Percentiles rank a stretch among this genome's conserved stretches.
Evolutionary conservation across 2,888 invertebrate species (phyloP).

Genomic region (Eurytoma californica): DNA sequence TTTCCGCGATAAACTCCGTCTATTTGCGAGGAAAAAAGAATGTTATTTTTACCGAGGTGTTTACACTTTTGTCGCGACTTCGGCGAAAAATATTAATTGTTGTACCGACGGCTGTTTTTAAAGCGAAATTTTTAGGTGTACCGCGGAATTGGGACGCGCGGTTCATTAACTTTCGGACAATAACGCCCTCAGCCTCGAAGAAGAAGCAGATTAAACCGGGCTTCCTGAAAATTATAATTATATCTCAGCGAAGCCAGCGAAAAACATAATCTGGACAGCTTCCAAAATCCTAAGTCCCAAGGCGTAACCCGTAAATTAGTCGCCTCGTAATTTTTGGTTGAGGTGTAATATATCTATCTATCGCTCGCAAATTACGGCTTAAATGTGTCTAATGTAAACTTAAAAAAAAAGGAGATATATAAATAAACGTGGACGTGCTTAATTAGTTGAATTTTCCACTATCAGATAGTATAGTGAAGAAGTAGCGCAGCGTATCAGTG

Average conservation of each 20-base stretch:
- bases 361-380: background rate
- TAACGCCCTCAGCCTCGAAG: background rate
- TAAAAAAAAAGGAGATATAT: background rate
- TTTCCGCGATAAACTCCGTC: slow-evolving; percentile 36
- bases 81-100: no score
- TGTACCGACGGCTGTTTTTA: no score
- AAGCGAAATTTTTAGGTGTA: no score
- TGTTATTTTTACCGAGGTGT: background rate
- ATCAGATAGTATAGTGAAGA: background rate
- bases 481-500: background rate
- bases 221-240: slow-evolving; percentile 37
- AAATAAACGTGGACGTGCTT: background rate
- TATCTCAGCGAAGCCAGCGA: slow-evolving; percentile 9
- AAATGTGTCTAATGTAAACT: background rate
- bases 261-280: slow-evolving; percentile 14
- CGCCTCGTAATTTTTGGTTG: slow-evolving; percentile 30
- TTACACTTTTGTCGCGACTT: no score
- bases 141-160: background rate
- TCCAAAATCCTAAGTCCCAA: slow-evolving; percentile 35
- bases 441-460: background rate
- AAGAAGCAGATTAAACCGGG: background rate
- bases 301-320: slow-evolving; percentile 46
- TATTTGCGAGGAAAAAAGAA: slow-evolving; percentile 18
- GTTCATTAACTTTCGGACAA: background rate
- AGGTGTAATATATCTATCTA: slow-evolving; percentile 19